Conservation (phyloP, 2,113 vertebrate species). For the Uria lomvia region DNA sequence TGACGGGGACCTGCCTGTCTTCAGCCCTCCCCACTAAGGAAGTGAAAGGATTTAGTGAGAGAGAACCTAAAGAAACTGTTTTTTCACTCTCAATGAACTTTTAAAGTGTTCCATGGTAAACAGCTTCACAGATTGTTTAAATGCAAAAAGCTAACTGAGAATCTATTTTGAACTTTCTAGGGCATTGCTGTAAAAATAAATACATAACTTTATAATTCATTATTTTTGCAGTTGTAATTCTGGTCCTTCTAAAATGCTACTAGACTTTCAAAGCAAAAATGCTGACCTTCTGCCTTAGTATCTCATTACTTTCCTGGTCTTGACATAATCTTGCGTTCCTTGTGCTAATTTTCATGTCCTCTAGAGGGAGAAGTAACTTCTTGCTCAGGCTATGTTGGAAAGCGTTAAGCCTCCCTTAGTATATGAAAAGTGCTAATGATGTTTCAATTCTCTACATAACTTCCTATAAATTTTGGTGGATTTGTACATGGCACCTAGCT, state of each 20-base stretch:
- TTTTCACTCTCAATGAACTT: neutral
- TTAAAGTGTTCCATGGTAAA: neutral
- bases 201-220: neutral
- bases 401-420: neutral
- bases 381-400: neutral
- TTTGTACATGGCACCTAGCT: neutral
- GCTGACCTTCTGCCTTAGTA: neutral
- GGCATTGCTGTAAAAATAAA: neutral
- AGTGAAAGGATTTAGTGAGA: neutral
- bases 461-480: neutral
- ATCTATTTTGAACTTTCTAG: neutral
- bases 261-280: neutral
- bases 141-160: neutral
- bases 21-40: neutral
- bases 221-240: neutral
- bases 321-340: neutral
- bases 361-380: constrained; percentile 55
- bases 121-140: neutral
- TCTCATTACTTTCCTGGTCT: neutral
- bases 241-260: neutral
- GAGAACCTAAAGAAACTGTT: neutral
- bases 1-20: neutral
- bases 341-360: constrained; percentile 1
- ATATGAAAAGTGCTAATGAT: neutral
- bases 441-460: neutral